These are phyloP conservation scores for Trachythela sp. DNA, from an alignment of 64 coral and sea anemone genomes.

Conservation along the genomic window DNA sequence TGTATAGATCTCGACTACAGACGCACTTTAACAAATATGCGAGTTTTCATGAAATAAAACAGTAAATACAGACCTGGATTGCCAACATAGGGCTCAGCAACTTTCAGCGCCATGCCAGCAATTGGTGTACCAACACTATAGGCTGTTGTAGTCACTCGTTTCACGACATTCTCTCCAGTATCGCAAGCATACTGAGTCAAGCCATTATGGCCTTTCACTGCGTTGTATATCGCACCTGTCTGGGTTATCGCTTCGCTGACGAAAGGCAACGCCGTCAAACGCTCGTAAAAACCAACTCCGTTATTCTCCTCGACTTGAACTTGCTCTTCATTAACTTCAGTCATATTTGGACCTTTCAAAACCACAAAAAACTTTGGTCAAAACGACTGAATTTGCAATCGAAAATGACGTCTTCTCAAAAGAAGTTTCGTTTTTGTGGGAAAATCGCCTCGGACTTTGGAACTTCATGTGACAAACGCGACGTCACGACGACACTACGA, in stretches of 20 bases:
- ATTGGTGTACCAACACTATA: conserved; percentile 10
- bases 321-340: not conserved
- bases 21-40: not conserved
- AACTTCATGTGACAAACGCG: not conserved
- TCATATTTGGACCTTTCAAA: not conserved
- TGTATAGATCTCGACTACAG: too few species aligned
- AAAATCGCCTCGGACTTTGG: not conserved
- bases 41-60: not conserved
- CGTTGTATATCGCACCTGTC: not conserved
- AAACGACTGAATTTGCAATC: not conserved
- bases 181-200: conserved; percentile 12
- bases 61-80: not conserved
- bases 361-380: not conserved
- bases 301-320: not conserved
- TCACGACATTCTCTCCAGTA: conserved; percentile 9
- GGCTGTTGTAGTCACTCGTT: not conserved
- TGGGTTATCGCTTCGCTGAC: not conserved
- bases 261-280: not conserved
- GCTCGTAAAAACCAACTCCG: not conserved
- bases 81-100: not conserved
- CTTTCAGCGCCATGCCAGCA: not conserved
- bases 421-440: not conserved
- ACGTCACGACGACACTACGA: not conserved
- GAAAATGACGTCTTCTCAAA: not conserved
- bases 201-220: not conserved